phyloP scores from a whole-genome alignment of 2,888 invertebrate species.

The Synergus umbraculus region DNA sequence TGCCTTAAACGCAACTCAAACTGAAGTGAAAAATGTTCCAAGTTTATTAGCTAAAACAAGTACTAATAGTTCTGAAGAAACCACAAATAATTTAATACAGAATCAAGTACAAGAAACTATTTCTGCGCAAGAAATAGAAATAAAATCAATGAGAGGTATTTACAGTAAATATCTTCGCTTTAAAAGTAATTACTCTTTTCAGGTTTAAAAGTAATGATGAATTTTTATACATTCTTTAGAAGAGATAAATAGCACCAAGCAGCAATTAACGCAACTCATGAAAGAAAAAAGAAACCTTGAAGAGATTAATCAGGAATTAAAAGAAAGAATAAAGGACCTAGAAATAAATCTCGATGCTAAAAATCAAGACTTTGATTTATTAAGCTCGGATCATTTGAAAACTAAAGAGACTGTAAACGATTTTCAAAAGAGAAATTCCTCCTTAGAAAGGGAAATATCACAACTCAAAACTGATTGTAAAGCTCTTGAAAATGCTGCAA shows the following conservation, averaged over 20 bases:
- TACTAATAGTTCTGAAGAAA: conserved; percentile 2
- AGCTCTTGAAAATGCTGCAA: conserved; percentile 46
- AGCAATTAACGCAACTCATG: conserved; percentile 44
- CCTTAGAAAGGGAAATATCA: conserved; percentile 56
- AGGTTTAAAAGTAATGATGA: background rate
- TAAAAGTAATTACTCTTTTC: background rate
- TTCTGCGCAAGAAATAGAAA: conserved; percentile 51
- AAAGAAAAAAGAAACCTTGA: conserved; percentile 57
- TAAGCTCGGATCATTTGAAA: conserved; percentile 54
- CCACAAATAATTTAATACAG: background rate
- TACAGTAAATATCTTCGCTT: background rate
- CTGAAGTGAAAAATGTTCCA: conserved; percentile 40
- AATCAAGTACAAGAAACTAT: conserved; percentile 53
- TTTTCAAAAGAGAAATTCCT: conserved; percentile 56
- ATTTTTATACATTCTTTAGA: conserved; percentile 12
- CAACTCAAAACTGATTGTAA: conserved; percentile 47
- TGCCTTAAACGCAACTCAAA: conserved; percentile 57
- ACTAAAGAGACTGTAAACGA: conserved; percentile 50
- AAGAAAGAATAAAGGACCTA: conserved; percentile 57
- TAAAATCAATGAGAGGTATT: conserved; percentile 56
- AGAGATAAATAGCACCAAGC: conserved; percentile 15
- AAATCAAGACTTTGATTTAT: conserved; percentile 53
- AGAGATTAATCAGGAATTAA: conserved; percentile 54
- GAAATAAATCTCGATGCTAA: conserved; percentile 53
- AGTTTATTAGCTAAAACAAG: conserved; percentile 22